Percentiles rank a stretch among this genome's conserved stretches.
phyloP scores from a whole-genome alignment of 1,140 invertebrate species.

The Stratiolaelaps scimitus region DNA sequence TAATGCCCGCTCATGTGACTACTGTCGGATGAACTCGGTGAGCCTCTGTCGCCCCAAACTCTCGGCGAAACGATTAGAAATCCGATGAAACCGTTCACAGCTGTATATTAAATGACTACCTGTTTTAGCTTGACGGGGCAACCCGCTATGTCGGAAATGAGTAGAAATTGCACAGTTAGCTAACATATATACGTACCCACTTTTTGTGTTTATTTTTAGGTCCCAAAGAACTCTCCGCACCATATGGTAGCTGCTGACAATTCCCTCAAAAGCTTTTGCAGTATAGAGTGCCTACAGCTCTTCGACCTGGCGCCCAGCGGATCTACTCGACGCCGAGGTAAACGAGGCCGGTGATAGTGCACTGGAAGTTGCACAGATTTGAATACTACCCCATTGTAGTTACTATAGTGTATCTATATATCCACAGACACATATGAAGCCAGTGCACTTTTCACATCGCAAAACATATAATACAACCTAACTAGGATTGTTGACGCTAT shows the following conservation, averaged over 20 bases:
- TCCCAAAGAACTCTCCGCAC: conserved; percentile 24
- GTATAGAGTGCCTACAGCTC: conserved; percentile 22
- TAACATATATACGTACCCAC: too few species aligned
- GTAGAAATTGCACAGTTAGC: too few species aligned
- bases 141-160: too few species aligned
- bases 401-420: too few species aligned
- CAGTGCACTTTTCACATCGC: too few species aligned
- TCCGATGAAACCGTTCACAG: not conserved
- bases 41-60: not conserved
- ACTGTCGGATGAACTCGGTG: conserved; percentile 6
- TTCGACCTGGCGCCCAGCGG: conserved; percentile 8
- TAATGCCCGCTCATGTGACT: not conserved
- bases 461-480: too few species aligned
- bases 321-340: conserved; percentile 9
- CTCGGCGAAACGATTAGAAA: not conserved
- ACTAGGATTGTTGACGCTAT: too few species aligned
- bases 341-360: not conserved
- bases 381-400: too few species aligned
- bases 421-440: too few species aligned
- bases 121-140: too few species aligned
- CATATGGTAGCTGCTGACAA: conserved; percentile 27
- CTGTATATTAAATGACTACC: too few species aligned
- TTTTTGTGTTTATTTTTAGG: not conserved
- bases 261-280: conserved; percentile 16
- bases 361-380: too few species aligned